Base-by-base conservation (phyloP, 2,888 invertebrate genomes). In the Napeogenes sylphis region DNA sequence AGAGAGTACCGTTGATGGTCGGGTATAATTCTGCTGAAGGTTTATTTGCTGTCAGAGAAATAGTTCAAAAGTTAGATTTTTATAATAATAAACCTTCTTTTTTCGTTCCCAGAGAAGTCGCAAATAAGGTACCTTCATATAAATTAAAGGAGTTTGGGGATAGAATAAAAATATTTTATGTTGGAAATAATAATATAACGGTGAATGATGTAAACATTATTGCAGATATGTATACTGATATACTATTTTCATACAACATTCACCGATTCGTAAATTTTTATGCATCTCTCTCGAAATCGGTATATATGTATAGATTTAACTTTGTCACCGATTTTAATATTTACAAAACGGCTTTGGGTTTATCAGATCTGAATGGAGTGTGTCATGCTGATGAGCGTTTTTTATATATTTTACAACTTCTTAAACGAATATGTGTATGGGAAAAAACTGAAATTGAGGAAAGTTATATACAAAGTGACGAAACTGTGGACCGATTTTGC, bases 401-500 rank as follows among this genome's bases (percentile, higher is more conserved):
- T 82, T 46, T 91, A 91, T 69, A 55, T 87, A 5, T 92, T 91
- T 62, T 85, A 82, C 55, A 80, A 80, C 45, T 76, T 78, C 10
- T 63, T 73, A 3, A 84, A 82, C 55, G 80, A 79, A 59, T 79
- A 85, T 53, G 73, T 74, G 13, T 85, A 83, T 38, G 69, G 72
- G 55, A 71, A 77, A 4, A 78, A 80, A 30, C 77, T 80, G 2
- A 69, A 77, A 4, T 61, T 80, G 6, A 81, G 80, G 62, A 78
- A 77, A 35, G 81, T 88, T 68, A 76, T 80, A 0, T 76, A 76
- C 46, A 72, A 81, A 46, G 68, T 91, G 42, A 87, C 89, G 0
- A 87, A 84, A 64, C 62, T 91, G 45, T 91, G 91, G 89, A 75
- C 84, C 0, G 85, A 90, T 65, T 91, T 91, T 63, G 89, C 89